Conservation (phyloP, 2,888 invertebrate genomes). For the Dryobotodes eremita region DNA sequence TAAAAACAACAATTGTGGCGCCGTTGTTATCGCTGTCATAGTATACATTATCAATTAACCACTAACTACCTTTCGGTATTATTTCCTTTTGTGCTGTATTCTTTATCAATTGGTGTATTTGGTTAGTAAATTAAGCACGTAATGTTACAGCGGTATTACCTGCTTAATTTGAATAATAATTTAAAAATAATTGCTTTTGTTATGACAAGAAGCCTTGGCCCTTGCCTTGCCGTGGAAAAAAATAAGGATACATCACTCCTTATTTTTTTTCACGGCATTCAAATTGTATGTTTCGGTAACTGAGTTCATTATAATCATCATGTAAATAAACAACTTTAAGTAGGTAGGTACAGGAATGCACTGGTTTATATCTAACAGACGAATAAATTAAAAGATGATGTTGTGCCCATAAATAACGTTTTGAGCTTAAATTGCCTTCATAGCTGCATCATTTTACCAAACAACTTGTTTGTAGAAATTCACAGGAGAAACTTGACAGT, state of each 20-base stretch:
- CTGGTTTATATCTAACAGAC: neutral
- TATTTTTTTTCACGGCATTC: neutral
- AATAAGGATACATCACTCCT: neutral
- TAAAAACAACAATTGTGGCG: constrained; percentile 33
- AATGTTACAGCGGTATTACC: constrained; percentile 4
- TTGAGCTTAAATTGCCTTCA: too few species aligned
- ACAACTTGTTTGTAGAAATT: constrained; percentile 7
- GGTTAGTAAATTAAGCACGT: constrained; percentile 14
- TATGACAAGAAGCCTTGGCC: neutral
- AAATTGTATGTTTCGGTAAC: neutral
- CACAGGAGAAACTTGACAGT: constrained; percentile 17
- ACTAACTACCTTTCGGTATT: constrained; percentile 47
- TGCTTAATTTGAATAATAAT: neutral
- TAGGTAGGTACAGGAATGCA: neutral
- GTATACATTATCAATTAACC: constrained; percentile 25
- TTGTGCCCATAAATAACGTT: neutral
- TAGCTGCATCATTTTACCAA: constrained; percentile 1
- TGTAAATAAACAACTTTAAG: too few species aligned
- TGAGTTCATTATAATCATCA: neutral
- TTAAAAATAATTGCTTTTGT: neutral
- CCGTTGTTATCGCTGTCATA: constrained; percentile 3
- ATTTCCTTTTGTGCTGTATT: constrained; percentile 33
- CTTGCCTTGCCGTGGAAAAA: neutral
- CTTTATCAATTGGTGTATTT: constrained; percentile 22
- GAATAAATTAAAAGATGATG: neutral